Conservation (phyloP, 2,888 invertebrate species). For the Nemotelus pantherinus region DNA sequence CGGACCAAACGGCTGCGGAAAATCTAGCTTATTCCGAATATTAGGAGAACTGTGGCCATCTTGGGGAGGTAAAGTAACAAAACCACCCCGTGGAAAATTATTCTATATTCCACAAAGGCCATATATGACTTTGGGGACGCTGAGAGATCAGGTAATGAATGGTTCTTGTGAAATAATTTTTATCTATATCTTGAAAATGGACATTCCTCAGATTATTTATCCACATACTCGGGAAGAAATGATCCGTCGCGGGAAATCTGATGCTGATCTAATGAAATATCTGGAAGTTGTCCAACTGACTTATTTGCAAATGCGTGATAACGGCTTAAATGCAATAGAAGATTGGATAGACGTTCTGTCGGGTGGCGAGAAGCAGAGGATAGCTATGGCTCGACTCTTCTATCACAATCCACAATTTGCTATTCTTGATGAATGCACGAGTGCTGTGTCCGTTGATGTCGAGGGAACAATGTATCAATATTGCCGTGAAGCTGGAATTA, state of each 20-base stretch:
- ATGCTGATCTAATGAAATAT: constrained; percentile 79
- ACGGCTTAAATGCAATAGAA: constrained; percentile 89
- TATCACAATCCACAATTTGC: constrained; percentile 99
- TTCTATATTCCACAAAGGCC: constrained; percentile 95
- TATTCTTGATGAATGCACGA: constrained; percentile 98
- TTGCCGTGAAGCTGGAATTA: constrained; percentile 85
- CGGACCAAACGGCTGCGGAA: constrained; percentile 98
- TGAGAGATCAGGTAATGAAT: constrained; percentile 83
- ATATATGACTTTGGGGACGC: constrained; percentile 96
- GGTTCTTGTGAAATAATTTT: background rate
- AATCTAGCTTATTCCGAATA: constrained; percentile 95
- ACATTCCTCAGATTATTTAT: constrained; percentile 76
- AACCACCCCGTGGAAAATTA: constrained; percentile 93
- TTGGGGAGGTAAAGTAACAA: constrained; percentile 92
- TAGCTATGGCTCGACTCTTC: constrained; percentile 98
- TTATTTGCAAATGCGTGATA: constrained; percentile 85
- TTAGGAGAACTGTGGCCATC: constrained; percentile 98
- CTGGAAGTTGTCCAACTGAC: constrained; percentile 85
- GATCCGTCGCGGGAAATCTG: constrained; percentile 78
- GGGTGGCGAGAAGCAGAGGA: constrained; percentile 97
- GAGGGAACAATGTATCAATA: constrained; percentile 98
- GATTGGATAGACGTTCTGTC: constrained; percentile 99
- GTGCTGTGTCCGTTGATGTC: constrained; percentile 98
- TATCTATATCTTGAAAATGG: background rate
- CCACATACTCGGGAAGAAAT: constrained; percentile 92